A percentile compares a stretch with the other conserved stretches of the same genome.
Evolutionary conservation across 2,113 vertebrate species (phyloP).

Genomic region (Corynorhinus townsendii): DNA sequence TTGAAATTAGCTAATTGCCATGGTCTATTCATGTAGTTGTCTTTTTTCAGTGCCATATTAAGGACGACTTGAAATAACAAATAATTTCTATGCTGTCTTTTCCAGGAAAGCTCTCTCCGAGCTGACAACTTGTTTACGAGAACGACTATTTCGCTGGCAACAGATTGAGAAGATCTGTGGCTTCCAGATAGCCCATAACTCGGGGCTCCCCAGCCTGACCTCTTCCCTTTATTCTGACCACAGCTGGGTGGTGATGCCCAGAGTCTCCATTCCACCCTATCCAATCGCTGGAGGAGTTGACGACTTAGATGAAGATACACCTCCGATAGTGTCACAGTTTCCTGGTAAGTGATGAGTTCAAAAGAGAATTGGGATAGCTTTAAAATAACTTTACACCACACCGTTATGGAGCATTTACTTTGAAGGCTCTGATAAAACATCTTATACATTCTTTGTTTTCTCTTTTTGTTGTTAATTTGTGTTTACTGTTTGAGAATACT

Average conservation of each 20-base stretch:
- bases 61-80: neutral
- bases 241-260: slow-evolving; percentile 99
- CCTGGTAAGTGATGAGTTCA: slow-evolving; percentile 82
- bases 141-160: slow-evolving; percentile 98
- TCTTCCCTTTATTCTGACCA: slow-evolving; percentile 97
- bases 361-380: neutral
- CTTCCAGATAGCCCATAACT: slow-evolving; percentile 96
- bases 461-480: slow-evolving; percentile 7
- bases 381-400: neutral
- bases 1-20: neutral
- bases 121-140: slow-evolving; percentile 94
- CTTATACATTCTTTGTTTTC: neutral
- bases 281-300: slow-evolving; percentile 97
- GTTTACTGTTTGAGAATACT: neutral
- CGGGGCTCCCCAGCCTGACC: slow-evolving; percentile 93
- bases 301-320: slow-evolving; percentile 97
- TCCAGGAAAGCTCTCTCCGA: slow-evolving; percentile 95
- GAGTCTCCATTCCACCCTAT: slow-evolving; percentile 95
- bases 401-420: neutral
- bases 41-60: neutral
- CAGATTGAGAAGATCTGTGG: slow-evolving; percentile 99
- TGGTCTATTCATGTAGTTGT: neutral
- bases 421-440: neutral
- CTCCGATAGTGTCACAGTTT: slow-evolving; percentile 95
- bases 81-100: slow-evolving; percentile 40